Conservation (phyloP, 1,140 invertebrate genomes). For the Cryptotermes secundus region DNA sequence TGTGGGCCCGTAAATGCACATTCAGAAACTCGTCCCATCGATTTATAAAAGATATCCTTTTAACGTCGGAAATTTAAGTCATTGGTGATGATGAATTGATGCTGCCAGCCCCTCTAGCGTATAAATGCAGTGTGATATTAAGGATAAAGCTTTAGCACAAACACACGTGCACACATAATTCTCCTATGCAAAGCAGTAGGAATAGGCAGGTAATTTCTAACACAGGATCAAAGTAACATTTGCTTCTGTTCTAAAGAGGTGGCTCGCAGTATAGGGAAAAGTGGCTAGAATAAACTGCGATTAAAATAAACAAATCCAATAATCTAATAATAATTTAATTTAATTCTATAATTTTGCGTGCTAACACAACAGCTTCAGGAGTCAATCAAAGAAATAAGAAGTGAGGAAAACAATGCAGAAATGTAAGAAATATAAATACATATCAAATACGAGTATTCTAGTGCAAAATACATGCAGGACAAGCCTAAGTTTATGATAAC, state of each 20-base stretch:
- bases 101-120: background rate
- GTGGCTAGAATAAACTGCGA: background rate
- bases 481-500: too few species aligned
- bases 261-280: background rate
- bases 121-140: background rate
- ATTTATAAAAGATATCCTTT: background rate
- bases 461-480: too few species aligned
- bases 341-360: too few species aligned
- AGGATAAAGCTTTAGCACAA: background rate
- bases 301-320: background rate
- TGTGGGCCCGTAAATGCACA: background rate
- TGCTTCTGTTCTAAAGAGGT: background rate
- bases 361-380: too few species aligned
- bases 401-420: too few species aligned
- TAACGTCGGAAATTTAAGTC: background rate
- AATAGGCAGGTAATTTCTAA: too few species aligned
- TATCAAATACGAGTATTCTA: too few species aligned
- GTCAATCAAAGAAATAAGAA: too few species aligned
- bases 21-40: background rate
- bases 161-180: background rate
- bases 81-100: background rate
- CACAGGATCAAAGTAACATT: too few species aligned
- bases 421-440: too few species aligned
- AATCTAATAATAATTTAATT: too few species aligned
- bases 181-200: background rate